Evolutionary conservation across 1,140 invertebrate genomes (phyloP).

Genomic region (Drosophila sp.): DNA sequence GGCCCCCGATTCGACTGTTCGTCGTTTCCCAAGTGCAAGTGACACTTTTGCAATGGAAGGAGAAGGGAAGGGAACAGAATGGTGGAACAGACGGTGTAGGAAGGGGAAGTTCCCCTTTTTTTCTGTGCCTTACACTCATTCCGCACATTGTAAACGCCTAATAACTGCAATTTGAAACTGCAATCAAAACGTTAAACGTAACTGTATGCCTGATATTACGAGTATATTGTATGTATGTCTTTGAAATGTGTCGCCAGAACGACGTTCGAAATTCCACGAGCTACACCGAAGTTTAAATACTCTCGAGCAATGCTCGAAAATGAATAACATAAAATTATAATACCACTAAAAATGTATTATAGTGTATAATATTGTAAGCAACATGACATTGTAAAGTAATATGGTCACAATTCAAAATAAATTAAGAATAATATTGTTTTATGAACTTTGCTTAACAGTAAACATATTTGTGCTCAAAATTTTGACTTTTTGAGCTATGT

Average conservation of each 20-base stretch:
- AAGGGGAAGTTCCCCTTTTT: constrained; percentile 6
- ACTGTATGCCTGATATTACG: constrained; percentile 36
- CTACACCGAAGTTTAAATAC: not conserved
- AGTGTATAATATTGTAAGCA: no score
- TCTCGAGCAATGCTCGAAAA: not conserved
- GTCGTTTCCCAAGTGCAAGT: constrained; percentile 44
- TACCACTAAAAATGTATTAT: no score
- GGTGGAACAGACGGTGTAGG: not conserved
- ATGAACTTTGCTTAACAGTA: no score
- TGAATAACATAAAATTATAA: no score
- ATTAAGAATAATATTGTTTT: no score
- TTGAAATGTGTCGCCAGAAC: constrained; percentile 49
- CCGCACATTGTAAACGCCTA: constrained; percentile 40
- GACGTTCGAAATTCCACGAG: not conserved
- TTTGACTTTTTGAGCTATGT: no score
- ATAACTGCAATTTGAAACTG: constrained; percentile 73
- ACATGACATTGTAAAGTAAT: no score
- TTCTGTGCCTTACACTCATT: constrained; percentile 13
- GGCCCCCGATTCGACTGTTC: not conserved
- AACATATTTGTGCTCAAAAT: no score
- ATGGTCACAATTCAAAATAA: no score
- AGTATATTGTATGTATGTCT: constrained; percentile 30
- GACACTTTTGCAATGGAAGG: constrained; percentile 41
- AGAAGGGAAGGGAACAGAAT: not conserved
- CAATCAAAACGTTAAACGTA: constrained; percentile 65